Conservation (phyloP, 92 coral and sea anemone species). For the Nematostella vectensis region DNA sequence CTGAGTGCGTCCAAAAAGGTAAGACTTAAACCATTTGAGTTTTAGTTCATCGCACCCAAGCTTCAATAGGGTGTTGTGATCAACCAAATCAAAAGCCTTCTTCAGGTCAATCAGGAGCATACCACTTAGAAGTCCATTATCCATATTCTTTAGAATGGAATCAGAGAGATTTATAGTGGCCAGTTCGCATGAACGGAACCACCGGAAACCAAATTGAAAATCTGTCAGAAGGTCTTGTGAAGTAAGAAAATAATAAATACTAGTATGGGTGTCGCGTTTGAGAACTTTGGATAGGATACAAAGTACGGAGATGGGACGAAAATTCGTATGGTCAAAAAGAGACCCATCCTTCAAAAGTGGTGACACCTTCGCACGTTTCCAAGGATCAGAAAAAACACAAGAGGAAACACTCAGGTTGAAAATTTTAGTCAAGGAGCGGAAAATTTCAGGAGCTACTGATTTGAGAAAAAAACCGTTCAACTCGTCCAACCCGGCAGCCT, state of each 20-base stretch:
- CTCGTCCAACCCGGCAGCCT: no score
- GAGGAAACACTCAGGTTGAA: conserved; percentile 1
- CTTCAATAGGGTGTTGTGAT: neutral
- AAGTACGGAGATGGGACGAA: neutral
- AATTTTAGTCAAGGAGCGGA: no score
- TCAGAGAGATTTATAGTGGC: neutral
- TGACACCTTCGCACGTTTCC: no score
- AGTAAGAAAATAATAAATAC: neutral
- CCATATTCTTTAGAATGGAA: neutral
- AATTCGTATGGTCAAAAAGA: neutral
- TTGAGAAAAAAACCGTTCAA: no score
- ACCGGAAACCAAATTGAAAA: neutral
- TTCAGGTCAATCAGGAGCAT: neutral
- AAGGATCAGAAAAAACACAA: no score
- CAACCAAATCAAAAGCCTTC: neutral
- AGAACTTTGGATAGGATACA: neutral
- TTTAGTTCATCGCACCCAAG: neutral
- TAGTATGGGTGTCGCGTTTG: neutral
- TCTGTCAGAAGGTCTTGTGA: neutral
- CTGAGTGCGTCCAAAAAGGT: neutral
- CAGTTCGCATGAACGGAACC: neutral
- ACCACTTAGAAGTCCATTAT: neutral
- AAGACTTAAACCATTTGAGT: neutral
- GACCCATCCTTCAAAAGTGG: no score
- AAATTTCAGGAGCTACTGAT: no score